A percentile compares a stretch with the other conserved stretches of the same genome.
phyloP scores from a whole-genome alignment of 1,140 invertebrate species.

The Orussus abietinus region DNA sequence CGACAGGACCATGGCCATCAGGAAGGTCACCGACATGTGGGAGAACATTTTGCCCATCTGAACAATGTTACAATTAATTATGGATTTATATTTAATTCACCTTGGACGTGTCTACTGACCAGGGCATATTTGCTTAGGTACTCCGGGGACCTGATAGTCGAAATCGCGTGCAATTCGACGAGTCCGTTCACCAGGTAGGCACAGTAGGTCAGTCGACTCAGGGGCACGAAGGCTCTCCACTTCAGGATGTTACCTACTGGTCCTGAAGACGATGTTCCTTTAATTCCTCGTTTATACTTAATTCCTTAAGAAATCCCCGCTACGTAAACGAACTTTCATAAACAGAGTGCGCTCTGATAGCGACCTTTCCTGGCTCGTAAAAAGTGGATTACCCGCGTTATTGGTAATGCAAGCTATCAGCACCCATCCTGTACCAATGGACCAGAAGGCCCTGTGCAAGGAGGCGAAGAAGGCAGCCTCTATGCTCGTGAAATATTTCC shows the following conservation, averaged over 20 bases:
- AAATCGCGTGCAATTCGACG: conserved; percentile 60
- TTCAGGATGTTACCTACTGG: conserved; percentile 60
- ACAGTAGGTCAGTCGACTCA: conserved; percentile 67
- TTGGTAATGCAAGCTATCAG: conserved; percentile 68
- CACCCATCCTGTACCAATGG: conserved; percentile 65
- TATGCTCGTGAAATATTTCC: conserved; percentile 55
- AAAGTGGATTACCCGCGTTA: conserved; percentile 59
- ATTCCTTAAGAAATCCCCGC: conserved; percentile 8
- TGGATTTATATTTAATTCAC: conserved; percentile 35
- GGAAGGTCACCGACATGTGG: conserved; percentile 59
- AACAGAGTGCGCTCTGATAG: conserved; percentile 11
- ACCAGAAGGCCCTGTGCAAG: conserved; percentile 64
- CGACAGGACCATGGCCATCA: conserved; percentile 61
- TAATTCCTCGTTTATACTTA: too few relatives aligned
- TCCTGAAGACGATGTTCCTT: conserved; percentile 52
- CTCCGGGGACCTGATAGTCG: conserved; percentile 55
- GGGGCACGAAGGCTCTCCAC: conserved; percentile 62
- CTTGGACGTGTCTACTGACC: conserved; percentile 39
- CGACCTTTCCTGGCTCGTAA: not conserved
- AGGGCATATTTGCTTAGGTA: conserved; percentile 51
- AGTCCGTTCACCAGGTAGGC: conserved; percentile 69
- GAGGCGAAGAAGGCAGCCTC: conserved; percentile 65
- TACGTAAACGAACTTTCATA: not conserved
- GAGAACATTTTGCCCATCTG: conserved; percentile 56
- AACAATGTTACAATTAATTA: conserved; percentile 31